These are phyloP conservation scores for Eristalinus aeneus DNA, from an alignment of 2,888 invertebrate genomes.

Conservation along the genomic window DNA sequence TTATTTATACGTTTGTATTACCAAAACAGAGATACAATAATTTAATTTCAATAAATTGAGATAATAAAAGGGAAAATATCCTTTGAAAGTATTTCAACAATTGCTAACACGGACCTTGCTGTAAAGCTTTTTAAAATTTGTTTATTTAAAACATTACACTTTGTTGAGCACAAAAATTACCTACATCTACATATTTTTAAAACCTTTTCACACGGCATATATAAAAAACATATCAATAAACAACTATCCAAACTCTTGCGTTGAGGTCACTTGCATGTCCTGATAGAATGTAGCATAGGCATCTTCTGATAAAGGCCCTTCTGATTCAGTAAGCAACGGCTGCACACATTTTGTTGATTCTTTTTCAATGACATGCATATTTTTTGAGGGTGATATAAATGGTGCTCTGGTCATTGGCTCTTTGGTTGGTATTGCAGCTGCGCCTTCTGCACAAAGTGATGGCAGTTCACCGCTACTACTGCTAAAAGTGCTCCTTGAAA, in stretches of 20 bases:
- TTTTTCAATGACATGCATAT: background rate
- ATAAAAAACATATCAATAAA: background rate
- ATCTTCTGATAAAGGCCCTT: conserved; percentile 27
- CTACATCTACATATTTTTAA: background rate
- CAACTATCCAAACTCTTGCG: conserved; percentile 54
- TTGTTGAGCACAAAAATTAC: background rate
- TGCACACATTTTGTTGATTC: background rate
- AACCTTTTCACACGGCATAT: background rate
- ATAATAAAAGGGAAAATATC: too few species aligned
- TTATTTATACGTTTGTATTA: background rate
- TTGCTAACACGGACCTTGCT: too few species aligned
- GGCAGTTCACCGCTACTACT: conserved; percentile 9
- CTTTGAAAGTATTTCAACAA: too few species aligned
- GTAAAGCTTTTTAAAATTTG: too few species aligned
- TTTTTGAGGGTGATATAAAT: too few species aligned
- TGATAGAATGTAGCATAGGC: conserved; percentile 38
- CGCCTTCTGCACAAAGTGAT: background rate
- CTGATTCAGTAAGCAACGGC: conserved; percentile 23
- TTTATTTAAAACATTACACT: background rate
- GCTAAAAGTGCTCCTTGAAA: conserved; percentile 7
- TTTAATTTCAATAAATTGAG: too few species aligned
- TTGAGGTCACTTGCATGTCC: conserved; percentile 53
- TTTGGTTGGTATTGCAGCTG: background rate
- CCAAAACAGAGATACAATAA: background rate
- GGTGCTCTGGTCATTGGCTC: background rate